A percentile compares a stretch with the other conserved stretches of the same genome.
phyloP scores from a whole-genome alignment of 1,140 invertebrate genomes.

The Oreohelix idahoensis region DNA sequence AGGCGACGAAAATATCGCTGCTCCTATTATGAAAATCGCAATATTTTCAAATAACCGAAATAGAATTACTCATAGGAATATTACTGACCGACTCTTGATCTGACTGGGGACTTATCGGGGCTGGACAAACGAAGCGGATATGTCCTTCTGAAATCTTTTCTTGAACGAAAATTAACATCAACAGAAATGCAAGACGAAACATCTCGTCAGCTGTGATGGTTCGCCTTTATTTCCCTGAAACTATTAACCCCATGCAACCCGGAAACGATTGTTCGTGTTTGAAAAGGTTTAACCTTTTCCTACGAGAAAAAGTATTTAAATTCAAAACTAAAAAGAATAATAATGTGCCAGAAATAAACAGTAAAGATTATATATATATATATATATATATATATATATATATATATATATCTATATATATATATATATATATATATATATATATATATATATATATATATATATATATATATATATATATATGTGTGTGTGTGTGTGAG shows the following conservation, averaged over 20 bases:
- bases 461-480: too few relatives aligned
- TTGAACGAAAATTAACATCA: neutral
- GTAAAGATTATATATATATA: too few relatives aligned
- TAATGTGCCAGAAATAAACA: too few relatives aligned
- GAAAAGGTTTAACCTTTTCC: neutral
- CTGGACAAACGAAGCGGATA: constrained; percentile 50
- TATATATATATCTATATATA: too few relatives aligned
- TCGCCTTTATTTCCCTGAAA: neutral
- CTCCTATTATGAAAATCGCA: neutral
- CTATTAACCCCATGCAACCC: neutral
- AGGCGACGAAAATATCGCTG: too few relatives aligned
- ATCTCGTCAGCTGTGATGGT: neutral
- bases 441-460: too few relatives aligned
- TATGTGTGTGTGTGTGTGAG: too few relatives aligned
- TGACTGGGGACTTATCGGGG: constrained; percentile 40
- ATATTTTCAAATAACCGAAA: neutral
- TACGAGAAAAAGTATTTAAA: too few relatives aligned
- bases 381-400: too few relatives aligned
- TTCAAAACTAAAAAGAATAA: too few relatives aligned
- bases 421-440: too few relatives aligned
- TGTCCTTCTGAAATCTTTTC: constrained; percentile 23
- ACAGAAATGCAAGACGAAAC: neutral
- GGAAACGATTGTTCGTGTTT: neutral
- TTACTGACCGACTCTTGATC: constrained; percentile 14
- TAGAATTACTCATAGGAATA: neutral